Conservation (phyloP, 1,140 invertebrate species). For the Bactericera cockerelli region DNA sequence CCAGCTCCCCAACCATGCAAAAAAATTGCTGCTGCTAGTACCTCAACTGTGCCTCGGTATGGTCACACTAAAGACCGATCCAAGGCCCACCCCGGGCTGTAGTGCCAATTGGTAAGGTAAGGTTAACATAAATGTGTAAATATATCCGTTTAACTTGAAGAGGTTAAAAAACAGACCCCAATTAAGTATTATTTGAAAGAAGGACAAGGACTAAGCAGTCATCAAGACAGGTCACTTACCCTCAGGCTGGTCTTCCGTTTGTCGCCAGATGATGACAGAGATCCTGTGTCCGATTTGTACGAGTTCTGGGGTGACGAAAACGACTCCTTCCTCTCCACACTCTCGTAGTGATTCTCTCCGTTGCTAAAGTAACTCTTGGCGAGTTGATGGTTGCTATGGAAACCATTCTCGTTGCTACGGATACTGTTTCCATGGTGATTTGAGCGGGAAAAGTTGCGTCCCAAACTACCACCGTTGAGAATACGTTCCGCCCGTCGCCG, state of each 20-base stretch:
- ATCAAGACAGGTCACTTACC: too few species aligned
- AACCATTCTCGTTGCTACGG: background rate
- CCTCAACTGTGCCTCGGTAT: too few species aligned
- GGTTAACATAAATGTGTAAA: too few species aligned
- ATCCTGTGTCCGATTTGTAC: slow-evolving; percentile 5
- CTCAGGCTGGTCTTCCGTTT: slow-evolving; percentile 16
- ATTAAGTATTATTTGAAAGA: too few species aligned
- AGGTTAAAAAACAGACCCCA: too few species aligned
- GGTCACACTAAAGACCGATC: too few species aligned
- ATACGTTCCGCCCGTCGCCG: slow-evolving; percentile 33
- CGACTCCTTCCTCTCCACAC: background rate
- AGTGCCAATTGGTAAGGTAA: too few species aligned
- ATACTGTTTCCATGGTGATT: slow-evolving; percentile 24
- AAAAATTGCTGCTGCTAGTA: too few species aligned
- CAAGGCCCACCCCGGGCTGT: too few species aligned
- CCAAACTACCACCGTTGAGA: slow-evolving; percentile 34
- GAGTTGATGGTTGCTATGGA: background rate
- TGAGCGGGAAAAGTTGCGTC: slow-evolving; percentile 33
- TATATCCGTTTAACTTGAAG: too few species aligned
- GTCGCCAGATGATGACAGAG: slow-evolving; percentile 9
- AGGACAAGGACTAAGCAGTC: too few species aligned
- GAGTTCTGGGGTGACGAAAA: background rate
- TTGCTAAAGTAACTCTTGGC: background rate
- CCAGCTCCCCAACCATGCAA: too few species aligned
- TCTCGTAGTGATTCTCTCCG: slow-evolving; percentile 1